Conservation (phyloP, 37 sponge, comb jelly and placozoan genomes). For the Dysidea cf. avara region DNA sequence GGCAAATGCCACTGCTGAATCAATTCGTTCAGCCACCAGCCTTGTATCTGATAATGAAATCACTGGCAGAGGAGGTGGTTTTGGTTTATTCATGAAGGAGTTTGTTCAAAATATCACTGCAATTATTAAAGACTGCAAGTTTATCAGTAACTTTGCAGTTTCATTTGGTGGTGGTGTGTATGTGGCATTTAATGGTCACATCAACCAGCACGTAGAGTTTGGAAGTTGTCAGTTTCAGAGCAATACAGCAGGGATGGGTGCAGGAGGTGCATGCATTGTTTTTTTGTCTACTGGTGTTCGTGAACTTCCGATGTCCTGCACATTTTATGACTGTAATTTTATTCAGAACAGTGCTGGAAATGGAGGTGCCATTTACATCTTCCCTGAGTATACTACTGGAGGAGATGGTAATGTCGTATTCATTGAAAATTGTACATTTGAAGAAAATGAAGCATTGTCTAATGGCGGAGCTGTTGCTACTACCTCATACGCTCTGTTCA, state of each 20-base stretch:
- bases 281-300: conserved; percentile 3
- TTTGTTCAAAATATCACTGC: conserved; percentile 22
- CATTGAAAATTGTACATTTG: conserved; percentile 9
- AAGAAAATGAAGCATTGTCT: conserved; percentile 3
- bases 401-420: background rate
- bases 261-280: conserved; percentile 40
- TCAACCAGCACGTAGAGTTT: conserved; percentile 7
- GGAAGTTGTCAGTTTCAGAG: conserved; percentile 4
- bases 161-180: conserved; percentile 69
- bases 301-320: background rate
- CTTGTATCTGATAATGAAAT: background rate
- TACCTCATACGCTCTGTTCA: conserved; percentile 4
- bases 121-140: conserved; percentile 17
- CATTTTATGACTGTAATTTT: background rate
- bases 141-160: conserved; percentile 33
- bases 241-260: conserved; percentile 37
- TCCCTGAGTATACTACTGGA: conserved; percentile 2
- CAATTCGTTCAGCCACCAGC: background rate
- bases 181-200: conserved; percentile 4
- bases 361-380: conserved; percentile 36
- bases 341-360: background rate
- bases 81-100: conserved; percentile 54
- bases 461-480: conserved; percentile 16
- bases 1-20: background rate
- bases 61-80: conserved; percentile 63